Conservation (phyloP, 2,797 vertebrate species). For the Argya squamiceps region DNA sequence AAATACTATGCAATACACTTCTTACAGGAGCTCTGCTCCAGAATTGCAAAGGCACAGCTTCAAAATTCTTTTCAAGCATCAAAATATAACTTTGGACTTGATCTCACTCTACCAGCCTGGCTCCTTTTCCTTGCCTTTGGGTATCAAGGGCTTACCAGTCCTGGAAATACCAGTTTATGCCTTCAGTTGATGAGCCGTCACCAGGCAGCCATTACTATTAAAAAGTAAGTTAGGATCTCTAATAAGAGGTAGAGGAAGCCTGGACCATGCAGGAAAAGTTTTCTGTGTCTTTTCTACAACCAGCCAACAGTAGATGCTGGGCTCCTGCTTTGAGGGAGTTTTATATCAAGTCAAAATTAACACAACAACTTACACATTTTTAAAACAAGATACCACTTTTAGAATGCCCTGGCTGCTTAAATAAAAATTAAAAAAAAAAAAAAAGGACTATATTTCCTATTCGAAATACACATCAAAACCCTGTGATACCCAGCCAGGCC, state of each 20-base stretch:
- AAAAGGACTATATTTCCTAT: rapidly evolving
- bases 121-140: neutral
- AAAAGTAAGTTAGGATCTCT: neutral
- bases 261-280: neutral
- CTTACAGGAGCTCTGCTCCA: neutral
- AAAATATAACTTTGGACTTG: neutral
- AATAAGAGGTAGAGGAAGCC: neutral
- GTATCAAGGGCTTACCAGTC: neutral
- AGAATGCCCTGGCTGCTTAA: neutral
- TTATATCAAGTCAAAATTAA: neutral
- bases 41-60: neutral
- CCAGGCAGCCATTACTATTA: neutral
- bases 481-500: rapidly evolving
- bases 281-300: neutral
- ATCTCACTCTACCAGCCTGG: neutral
- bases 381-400: neutral
- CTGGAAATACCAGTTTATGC: neutral
- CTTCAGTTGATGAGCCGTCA: neutral
- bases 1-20: neutral
- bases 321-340: neutral
- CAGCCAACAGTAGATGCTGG: neutral
- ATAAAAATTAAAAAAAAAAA: neutral
- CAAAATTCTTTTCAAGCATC: neutral
- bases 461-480: neutral
- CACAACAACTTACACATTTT: neutral